Percentiles rank a stretch among this genome's conserved stretches.
These are phyloP conservation scores for Acrobasis suavella DNA, from an alignment of 2,888 invertebrate species.

Conservation along the genomic window DNA sequence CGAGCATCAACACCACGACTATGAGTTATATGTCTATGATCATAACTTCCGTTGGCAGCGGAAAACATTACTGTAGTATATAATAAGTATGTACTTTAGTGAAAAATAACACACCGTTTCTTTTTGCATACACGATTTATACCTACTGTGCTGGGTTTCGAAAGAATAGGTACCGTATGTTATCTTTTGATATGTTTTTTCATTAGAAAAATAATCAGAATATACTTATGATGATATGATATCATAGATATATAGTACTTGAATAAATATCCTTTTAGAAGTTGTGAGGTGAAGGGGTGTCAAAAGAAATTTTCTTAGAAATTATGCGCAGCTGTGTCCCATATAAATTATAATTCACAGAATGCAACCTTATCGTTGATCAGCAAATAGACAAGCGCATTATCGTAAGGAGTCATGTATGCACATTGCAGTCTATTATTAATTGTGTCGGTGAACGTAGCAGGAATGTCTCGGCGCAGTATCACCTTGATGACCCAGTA, in stretches of 20 bases:
- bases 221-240: background rate
- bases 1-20: constrained; percentile 38
- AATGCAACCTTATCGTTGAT: constrained; percentile 38
- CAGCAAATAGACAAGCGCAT: constrained; percentile 30
- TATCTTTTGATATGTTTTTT: background rate
- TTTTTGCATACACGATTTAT: background rate
- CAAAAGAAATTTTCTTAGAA: constrained; percentile 14
- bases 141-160: background rate
- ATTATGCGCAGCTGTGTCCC: constrained; percentile 36
- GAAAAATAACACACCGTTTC: background rate
- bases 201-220: background rate
- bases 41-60: constrained; percentile 1
- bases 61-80: constrained; percentile 4
- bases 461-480: constrained; percentile 44
- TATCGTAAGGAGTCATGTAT: constrained; percentile 23
- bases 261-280: too few relatives aligned
- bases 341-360: constrained; percentile 40
- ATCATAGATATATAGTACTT: background rate
- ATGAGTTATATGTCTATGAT: constrained; percentile 45
- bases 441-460: constrained; percentile 50
- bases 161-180: background rate
- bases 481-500: constrained; percentile 60
- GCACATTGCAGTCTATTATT: constrained; percentile 41
- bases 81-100: background rate
- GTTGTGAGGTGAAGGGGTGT: background rate